These are phyloP conservation scores for Sebastes minor DNA, from an alignment of 2,797 vertebrate species.

Conservation along the genomic window DNA sequence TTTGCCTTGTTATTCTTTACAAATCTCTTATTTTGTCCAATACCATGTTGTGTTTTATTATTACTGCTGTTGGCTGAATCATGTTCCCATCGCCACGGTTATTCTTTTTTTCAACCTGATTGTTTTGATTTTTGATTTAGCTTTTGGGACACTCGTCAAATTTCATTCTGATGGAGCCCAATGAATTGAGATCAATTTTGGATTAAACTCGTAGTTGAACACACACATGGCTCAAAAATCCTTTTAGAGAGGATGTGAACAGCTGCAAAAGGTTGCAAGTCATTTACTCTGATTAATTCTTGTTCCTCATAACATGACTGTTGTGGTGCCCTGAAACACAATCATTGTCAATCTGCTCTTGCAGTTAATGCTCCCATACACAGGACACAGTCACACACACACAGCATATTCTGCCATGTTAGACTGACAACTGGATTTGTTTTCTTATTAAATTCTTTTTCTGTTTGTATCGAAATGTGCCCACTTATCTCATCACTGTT, in stretches of 20 bases:
- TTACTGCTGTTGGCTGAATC: background rate
- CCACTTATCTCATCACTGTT: background rate
- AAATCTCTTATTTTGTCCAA: background rate
- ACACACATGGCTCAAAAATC: constrained; percentile 14
- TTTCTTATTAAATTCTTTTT: background rate
- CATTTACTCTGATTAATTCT: constrained; percentile 30
- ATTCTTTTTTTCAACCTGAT: background rate
- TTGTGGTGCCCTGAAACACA: background rate
- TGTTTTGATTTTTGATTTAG: constrained; percentile 10
- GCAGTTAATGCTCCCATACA: background rate
- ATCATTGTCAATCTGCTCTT: constrained; percentile 1
- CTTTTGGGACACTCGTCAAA: constrained; percentile 13
- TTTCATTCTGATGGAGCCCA: constrained; percentile 28
- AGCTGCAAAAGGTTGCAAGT: too few species aligned
- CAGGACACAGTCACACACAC: background rate
- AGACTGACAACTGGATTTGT: background rate
- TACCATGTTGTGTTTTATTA: background rate
- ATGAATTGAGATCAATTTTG: constrained; percentile 36
- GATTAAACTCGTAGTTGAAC: constrained; percentile 36
- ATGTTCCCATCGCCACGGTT: background rate
- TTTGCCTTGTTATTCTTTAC: background rate
- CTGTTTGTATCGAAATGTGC: background rate
- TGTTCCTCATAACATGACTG: background rate
- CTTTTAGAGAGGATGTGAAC: too few species aligned
- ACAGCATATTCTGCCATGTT: background rate